Evolutionary conservation across 2,888 invertebrate species (phyloP).

Genomic region (Pharmacophagus antenor): DNA sequence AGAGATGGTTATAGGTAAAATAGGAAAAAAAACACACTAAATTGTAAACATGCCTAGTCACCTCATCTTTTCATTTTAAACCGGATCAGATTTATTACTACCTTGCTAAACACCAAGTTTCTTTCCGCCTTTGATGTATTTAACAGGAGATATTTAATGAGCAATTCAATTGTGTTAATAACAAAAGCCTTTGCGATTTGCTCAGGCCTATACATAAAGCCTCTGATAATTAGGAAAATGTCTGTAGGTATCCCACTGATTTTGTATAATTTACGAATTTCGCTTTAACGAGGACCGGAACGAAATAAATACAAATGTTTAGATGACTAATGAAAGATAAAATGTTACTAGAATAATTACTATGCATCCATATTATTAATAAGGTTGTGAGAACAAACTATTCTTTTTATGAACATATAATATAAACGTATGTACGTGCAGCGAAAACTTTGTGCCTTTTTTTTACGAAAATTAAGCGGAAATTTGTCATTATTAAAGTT

Average conservation of each 20-base stretch:
- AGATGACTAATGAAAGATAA: neutral
- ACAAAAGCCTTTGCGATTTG: constrained; percentile 21
- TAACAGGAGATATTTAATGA: constrained; percentile 17
- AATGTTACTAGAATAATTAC: neutral
- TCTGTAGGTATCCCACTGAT: constrained; percentile 4
- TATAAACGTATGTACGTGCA: no score
- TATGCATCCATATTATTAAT: no score
- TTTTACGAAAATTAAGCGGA: no score
- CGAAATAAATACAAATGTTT: neutral
- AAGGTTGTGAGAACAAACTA: no score
- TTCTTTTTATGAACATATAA: no score
- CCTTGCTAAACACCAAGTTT: neutral
- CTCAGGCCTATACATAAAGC: constrained; percentile 9
- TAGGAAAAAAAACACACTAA: no score
- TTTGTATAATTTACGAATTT: constrained; percentile 4
- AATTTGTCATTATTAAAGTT: no score
- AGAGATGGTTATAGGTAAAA: no score
- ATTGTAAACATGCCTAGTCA: no score
- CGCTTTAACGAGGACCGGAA: neutral
- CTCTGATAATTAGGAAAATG: constrained; percentile 17
- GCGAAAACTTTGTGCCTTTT: no score
- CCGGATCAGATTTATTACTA: neutral
- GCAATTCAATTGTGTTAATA: constrained; percentile 24
- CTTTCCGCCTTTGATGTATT: constrained; percentile 6
- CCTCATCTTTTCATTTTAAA: neutral